Conservation (phyloP, 2,113 vertebrate species). For the Ranitomeya variabilis region DNA sequence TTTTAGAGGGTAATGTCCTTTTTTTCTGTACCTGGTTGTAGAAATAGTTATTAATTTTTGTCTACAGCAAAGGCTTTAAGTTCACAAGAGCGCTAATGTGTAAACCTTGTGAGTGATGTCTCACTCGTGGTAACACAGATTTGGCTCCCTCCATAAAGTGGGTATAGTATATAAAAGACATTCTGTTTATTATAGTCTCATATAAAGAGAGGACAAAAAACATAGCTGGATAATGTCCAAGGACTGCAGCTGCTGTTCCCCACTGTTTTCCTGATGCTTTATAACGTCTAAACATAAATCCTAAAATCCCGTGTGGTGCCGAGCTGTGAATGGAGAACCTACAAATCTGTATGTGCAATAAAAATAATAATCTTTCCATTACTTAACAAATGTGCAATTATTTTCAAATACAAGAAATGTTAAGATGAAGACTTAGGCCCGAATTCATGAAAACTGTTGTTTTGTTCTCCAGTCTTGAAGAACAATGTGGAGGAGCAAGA, state of each 20-base stretch:
- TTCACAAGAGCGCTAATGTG: conserved; percentile 14
- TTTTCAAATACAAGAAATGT: not conserved
- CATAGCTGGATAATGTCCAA: conserved; percentile 24
- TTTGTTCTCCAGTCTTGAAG: too few relatives aligned
- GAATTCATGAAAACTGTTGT: too few relatives aligned
- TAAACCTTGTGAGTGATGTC: conserved; percentile 1
- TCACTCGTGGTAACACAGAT: not conserved
- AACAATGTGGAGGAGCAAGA: too few relatives aligned
- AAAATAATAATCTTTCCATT: conserved; percentile 11
- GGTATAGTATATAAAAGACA: conserved; percentile 3
- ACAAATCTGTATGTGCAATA: not conserved
- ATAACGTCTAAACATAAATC: conserved; percentile 34
- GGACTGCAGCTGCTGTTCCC: conserved; percentile 29
- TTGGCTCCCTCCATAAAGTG: not conserved
- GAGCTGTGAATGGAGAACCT: not conserved
- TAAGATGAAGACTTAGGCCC: not conserved
- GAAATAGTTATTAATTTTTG: not conserved
- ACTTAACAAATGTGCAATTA: not conserved
- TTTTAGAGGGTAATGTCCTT: not conserved
- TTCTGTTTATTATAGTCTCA: conserved; percentile 24
- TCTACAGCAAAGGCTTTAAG: not conserved
- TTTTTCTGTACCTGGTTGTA: not conserved
- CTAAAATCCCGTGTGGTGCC: not conserved
- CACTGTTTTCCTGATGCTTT: not conserved
- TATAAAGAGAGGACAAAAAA: conserved; percentile 11